Conservation (phyloP, 2,113 vertebrate species). For the Arvicanthis niloticus region DNA sequence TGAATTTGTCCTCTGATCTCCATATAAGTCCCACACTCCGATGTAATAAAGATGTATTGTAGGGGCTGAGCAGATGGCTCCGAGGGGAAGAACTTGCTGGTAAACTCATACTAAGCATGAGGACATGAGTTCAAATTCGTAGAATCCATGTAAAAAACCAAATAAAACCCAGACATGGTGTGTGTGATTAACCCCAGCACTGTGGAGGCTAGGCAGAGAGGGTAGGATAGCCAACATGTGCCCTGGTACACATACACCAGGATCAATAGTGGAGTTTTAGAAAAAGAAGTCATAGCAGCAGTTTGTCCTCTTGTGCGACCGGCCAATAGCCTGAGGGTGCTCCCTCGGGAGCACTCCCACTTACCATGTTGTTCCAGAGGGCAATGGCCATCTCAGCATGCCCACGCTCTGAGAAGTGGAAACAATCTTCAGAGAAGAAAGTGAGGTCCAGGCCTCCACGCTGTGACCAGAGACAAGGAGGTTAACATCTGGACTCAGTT, state of each 20-base stretch:
- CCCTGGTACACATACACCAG: neutral
- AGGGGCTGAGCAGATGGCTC: neutral
- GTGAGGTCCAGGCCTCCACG: conserved; percentile 86
- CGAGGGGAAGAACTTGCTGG: neutral
- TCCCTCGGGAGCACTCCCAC: neutral
- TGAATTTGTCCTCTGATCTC: neutral
- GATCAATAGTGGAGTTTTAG: neutral
- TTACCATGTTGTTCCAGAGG: conserved; percentile 98
- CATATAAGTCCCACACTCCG: neutral
- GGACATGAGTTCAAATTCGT: neutral
- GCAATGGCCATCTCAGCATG: conserved; percentile 93
- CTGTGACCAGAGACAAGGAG: conserved; percentile 84
- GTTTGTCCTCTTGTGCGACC: neutral
- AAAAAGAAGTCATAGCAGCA: neutral
- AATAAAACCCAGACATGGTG: neutral
- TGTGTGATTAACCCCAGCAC: neutral
- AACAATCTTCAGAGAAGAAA: conserved; percentile 94
- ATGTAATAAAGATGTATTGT: neutral
- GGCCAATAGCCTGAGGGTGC: accelerated
- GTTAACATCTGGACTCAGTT: neutral
- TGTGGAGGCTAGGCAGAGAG: neutral
- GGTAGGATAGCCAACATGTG: neutral
- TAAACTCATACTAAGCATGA: neutral
- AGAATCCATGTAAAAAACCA: neutral
- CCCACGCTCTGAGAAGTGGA: conserved; percentile 93